Evolutionary conservation across 2,888 invertebrate genomes (phyloP).

Genomic region (Nomada ferruginata): DNA sequence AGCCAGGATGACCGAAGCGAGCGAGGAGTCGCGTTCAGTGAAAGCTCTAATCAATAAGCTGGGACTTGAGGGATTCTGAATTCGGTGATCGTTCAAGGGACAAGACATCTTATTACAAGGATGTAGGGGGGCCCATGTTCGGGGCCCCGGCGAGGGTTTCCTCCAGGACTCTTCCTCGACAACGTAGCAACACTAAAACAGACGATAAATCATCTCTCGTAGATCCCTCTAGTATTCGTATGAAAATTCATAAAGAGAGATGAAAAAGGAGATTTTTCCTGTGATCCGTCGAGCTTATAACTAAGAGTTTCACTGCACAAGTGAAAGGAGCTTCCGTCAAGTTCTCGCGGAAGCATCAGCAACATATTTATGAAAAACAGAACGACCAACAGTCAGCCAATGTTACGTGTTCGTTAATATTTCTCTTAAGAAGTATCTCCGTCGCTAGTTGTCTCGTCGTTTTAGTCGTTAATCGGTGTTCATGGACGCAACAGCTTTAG

Average conservation of each 20-base stretch:
- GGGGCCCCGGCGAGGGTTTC: conserved; percentile 73
- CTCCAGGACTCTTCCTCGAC: conserved; percentile 22
- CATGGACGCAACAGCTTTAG: conserved; percentile 4
- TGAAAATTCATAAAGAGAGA: neutral
- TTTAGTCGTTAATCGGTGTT: conserved; percentile 23
- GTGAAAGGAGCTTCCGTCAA: neutral
- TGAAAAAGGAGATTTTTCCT: neutral
- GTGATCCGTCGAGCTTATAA: neutral
- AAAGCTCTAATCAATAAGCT: conserved; percentile 66
- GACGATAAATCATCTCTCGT: neutral
- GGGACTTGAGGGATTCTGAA: conserved; percentile 56
- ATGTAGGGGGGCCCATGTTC: conserved; percentile 72
- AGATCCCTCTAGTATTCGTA: neutral
- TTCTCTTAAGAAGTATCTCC: conserved; percentile 8
- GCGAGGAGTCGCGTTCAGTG: conserved; percentile 59
- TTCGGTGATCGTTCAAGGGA: conserved; percentile 49
- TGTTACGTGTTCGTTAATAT: conserved; percentile 12
- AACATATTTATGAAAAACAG: neutral
- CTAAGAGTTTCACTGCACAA: neutral
- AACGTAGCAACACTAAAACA: neutral
- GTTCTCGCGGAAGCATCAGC: neutral
- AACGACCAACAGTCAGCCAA: neutral
- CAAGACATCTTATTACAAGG: conserved; percentile 55
- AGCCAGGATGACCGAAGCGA: conserved; percentile 52
- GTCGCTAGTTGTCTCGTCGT: conserved; percentile 3